phyloP scores from a whole-genome alignment of 2,113 vertebrate species.

The Bambusicola thoracicus region DNA sequence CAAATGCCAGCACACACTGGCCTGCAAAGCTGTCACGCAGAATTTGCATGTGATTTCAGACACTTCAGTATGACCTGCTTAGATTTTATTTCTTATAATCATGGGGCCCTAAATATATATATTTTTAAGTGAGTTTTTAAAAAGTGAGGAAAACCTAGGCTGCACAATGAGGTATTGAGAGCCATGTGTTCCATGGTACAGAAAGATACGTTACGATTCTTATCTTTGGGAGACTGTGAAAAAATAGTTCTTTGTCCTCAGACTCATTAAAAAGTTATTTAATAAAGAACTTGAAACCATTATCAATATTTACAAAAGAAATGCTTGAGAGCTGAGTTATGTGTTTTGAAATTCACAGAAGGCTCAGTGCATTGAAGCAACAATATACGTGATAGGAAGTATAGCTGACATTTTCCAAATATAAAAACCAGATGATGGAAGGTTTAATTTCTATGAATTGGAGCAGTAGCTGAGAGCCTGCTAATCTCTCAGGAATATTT shows the following conservation, averaged over 20 bases:
- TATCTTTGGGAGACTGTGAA: constrained; percentile 75
- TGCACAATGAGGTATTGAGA: constrained; percentile 59
- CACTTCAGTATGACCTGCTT: neutral
- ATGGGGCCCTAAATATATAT: neutral
- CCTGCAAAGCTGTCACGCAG: neutral
- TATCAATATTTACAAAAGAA: constrained; percentile 81
- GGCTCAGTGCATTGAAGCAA: constrained; percentile 68
- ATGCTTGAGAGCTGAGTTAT: constrained; percentile 76
- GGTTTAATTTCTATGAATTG: constrained; percentile 71
- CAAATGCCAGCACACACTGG: neutral
- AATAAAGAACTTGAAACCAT: constrained; percentile 81
- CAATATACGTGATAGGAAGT: constrained; percentile 71
- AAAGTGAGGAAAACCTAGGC: constrained; percentile 28
- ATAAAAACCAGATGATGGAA: constrained; percentile 81
- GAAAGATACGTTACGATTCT: constrained; percentile 77
- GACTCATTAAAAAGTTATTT: constrained; percentile 81
- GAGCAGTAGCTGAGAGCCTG: constrained; percentile 67
- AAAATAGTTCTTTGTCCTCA: constrained; percentile 76
- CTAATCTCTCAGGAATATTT: constrained; percentile 58
- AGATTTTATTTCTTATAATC: constrained; percentile 37
- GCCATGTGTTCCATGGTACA: constrained; percentile 71
- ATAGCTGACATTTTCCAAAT: constrained; percentile 75
- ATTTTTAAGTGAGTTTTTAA: constrained; percentile 53
- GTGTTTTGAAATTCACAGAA: constrained; percentile 76
- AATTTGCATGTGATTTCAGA: neutral